Conservation (phyloP, 2,888 invertebrate genomes). For the Clitarchus hookeri region DNA sequence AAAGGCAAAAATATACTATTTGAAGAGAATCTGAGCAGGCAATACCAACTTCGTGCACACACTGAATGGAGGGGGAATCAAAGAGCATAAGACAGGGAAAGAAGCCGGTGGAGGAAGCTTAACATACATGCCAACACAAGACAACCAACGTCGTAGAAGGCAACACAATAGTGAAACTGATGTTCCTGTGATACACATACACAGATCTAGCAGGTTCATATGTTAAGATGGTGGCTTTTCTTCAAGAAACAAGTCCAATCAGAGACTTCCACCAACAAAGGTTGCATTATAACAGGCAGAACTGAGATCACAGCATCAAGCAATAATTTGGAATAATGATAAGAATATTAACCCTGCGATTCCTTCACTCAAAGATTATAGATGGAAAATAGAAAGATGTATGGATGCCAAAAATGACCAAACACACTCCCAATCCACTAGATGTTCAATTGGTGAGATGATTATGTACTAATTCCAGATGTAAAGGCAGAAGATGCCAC, state of each 20-base stretch:
- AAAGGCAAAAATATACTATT: too few relatives aligned
- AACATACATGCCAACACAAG: too few relatives aligned
- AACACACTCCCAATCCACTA: not conserved
- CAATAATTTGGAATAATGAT: not conserved
- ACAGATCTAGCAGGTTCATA: not conserved
- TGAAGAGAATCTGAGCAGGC: too few relatives aligned
- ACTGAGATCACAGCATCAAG: constrained; percentile 5
- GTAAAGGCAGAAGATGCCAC: not conserved
- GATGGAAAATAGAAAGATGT: not conserved
- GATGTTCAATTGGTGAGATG: not conserved
- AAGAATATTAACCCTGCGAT: not conserved
- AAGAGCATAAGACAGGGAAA: too few relatives aligned
- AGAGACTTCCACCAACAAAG: constrained; percentile 6
- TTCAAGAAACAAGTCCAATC: constrained; percentile 14
- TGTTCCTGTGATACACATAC: too few relatives aligned
- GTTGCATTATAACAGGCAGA: not conserved
- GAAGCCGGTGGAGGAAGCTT: too few relatives aligned
- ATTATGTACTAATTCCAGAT: not conserved
- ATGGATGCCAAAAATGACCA: not conserved
- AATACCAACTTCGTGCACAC: too few relatives aligned
- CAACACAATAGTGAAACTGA: too few relatives aligned
- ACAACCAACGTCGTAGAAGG: too few relatives aligned
- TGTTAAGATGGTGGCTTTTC: constrained; percentile 8
- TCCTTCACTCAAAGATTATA: not conserved
- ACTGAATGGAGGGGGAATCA: too few relatives aligned